Base-by-base conservation (phyloP, 2,888 invertebrate genomes). In the Epinotia bilunana region DNA sequence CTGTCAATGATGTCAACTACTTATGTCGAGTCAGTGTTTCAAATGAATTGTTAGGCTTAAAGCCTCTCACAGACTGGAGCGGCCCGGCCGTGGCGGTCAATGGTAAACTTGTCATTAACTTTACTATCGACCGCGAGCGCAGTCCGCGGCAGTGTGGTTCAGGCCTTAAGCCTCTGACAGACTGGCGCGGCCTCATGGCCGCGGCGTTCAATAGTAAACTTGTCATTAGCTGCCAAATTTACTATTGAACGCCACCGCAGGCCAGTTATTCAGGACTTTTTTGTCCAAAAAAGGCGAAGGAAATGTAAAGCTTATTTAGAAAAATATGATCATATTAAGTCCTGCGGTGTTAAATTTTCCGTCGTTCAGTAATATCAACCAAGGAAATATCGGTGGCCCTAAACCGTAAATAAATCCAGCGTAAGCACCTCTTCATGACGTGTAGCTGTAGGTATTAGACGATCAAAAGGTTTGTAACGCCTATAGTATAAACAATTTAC, bases 401-500 rank as follows among this genome's bases (percentile, higher is more conserved):
- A 69, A 60, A 69, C 69, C 18, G 12, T 60, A 69, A 71, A 71
- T 70, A 74, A 70, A 74, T 74, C 53, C 39, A 28, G 60, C 74
- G 28, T 65, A 70, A 74, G 64, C 65, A 49, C 60, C 60, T 74
- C 74, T 74, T 49, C 70, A 60, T 39, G 65, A 49, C 60, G 64
- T 62, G 72, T 67, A 23, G 1, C 23, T 23, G 23, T 28, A 3
- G 23, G 23, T 28, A 75, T 71, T 71, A 62, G 67, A 74, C 71
- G 71, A 75, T 75, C 75, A 75, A 75, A 75, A 72, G 75, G 33
- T 57, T 61, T 33, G 75, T 67, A 75, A 58, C 65, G 28, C 16
- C 28, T 20, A 67, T 75, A 72, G 16, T 67, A 46, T 75, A 75
- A 75, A 75, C 75, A 72, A 60, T 75, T 75, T 75, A 72, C 75